A percentile compares a stretch with the other conserved stretches of the same genome.
Evolutionary conservation across 1,140 invertebrate genomes (phyloP).

Genomic region (Psilanteris sp.): DNA sequence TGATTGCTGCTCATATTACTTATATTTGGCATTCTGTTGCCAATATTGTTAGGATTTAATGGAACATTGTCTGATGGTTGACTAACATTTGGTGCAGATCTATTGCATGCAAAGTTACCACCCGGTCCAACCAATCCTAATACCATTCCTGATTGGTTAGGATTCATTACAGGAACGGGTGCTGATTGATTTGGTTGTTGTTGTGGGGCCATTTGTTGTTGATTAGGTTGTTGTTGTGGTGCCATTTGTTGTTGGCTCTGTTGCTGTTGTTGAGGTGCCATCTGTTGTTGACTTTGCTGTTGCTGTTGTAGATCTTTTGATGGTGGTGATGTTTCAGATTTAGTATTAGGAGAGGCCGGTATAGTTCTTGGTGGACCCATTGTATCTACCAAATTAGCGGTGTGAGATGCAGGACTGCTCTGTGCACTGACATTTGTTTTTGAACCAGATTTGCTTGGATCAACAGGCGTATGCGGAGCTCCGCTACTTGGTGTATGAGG

Average conservation of each 20-base stretch:
- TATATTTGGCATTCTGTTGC: constrained; percentile 78
- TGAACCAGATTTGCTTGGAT: constrained; percentile 68
- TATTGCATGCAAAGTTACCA: constrained; percentile 71
- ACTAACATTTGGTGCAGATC: constrained; percentile 72
- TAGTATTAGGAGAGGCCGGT: constrained; percentile 77
- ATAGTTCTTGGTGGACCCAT: constrained; percentile 78
- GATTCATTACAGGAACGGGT: constrained; percentile 60
- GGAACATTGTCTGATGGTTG: constrained; percentile 88
- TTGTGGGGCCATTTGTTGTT: constrained; percentile 54
- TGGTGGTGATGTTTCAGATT: constrained; percentile 75
- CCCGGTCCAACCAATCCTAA: constrained; percentile 67
- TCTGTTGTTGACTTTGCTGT: constrained; percentile 66
- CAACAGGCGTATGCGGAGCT: constrained; percentile 74
- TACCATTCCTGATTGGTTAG: constrained; percentile 66
- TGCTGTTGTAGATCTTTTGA: constrained; percentile 71
- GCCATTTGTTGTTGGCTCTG: constrained; percentile 46
- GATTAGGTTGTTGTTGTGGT: constrained; percentile 65
- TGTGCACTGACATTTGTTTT: constrained; percentile 75
- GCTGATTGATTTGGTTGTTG: constrained; percentile 63
- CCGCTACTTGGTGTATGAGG: constrained; percentile 75
- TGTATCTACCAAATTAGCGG: constrained; percentile 70
- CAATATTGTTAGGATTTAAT: constrained; percentile 88
- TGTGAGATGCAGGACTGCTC: constrained; percentile 76
- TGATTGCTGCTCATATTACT: constrained; percentile 82
- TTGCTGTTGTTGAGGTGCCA: constrained; percentile 59